Evolutionary conservation across 2,797 vertebrate genomes (phyloP).

Genomic region (Cyclura pinguis): DNA sequence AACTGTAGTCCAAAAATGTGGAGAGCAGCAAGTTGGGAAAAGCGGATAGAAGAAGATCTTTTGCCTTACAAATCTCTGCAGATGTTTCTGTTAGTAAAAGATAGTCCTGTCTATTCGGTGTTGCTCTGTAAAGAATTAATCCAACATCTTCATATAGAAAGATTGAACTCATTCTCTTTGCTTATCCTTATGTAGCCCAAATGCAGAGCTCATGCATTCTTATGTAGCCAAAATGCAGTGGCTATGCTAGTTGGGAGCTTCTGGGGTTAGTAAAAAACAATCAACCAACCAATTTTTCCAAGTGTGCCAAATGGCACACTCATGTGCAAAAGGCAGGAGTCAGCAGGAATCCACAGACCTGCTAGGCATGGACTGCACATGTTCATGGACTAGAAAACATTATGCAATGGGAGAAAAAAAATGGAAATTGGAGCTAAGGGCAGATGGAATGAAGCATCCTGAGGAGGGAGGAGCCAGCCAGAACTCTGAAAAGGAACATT

Average conservation of each 20-base stretch:
- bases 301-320: background rate
- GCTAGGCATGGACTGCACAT: background rate
- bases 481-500: background rate
- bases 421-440: background rate
- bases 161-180: background rate
- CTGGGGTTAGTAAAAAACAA: no score
- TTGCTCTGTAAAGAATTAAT: background rate
- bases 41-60: background rate
- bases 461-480: background rate
- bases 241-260: no score
- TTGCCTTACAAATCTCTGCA: background rate
- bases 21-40: background rate
- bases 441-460: background rate
- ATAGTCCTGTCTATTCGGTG: background rate
- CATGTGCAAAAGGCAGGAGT: background rate
- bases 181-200: background rate
- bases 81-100: background rate
- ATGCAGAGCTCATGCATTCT: background rate
- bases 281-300: background rate
- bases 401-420: rapidly evolving
- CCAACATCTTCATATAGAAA: background rate
- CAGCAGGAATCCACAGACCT: background rate
- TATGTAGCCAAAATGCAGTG: background rate
- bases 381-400: background rate
- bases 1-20: background rate